Base-by-base conservation (phyloP, 2,797 vertebrate species). In the Acestrorhynchus altus region DNA sequence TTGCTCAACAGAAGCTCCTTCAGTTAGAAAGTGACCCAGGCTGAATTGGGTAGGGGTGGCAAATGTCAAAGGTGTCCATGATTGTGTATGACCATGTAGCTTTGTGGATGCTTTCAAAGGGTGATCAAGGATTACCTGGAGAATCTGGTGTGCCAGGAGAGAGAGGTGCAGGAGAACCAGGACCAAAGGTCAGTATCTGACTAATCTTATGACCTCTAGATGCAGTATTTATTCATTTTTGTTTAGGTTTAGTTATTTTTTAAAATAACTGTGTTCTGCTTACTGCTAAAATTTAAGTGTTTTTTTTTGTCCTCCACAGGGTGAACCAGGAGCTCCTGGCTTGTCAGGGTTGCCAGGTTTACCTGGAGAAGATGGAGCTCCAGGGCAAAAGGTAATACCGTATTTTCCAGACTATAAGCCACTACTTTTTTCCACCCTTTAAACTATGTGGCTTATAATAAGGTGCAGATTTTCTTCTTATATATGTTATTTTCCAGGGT, bases 301-400 rank as follows among this genome's bases (percentile, higher is more conserved):
- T 8, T 12, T n/a, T n/a, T 13, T 69, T 79, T 49, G 16, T 68
- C 52, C 2, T 28, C 28, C 84, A 1, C 87, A 97, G 96, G 96
- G 95, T 52, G 96, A 96, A 73, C 95, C 94, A 46, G 96, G 96
- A 56, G 85, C 92, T 51, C 59, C 91, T 24, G 96, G 96, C 75
- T 72, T 93, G 13, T 90, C 92, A 20, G 96, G 96, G 69, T 88
- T 96, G 47, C 96, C 96, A 1, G 95, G 94, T 42, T 89, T 96
- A 80, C 96, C 96, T 35, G 95, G 96, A 64, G 96, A 97, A 86
- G 95, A 96, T 9, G 96, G 95, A 46, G 94, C 93, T 0, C 94
- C 95, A 4, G 96, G 95, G 85, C 95, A 96, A 89, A 97, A 97
- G 93, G 96, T 97, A 66, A 26, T 24, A 28, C n/a, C n/a, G n/a